Evolutionary conservation across 2,888 invertebrate genomes (phyloP), one percentile per base, ranked within the genome.

Genomic region (Furcula furcula): DNA sequence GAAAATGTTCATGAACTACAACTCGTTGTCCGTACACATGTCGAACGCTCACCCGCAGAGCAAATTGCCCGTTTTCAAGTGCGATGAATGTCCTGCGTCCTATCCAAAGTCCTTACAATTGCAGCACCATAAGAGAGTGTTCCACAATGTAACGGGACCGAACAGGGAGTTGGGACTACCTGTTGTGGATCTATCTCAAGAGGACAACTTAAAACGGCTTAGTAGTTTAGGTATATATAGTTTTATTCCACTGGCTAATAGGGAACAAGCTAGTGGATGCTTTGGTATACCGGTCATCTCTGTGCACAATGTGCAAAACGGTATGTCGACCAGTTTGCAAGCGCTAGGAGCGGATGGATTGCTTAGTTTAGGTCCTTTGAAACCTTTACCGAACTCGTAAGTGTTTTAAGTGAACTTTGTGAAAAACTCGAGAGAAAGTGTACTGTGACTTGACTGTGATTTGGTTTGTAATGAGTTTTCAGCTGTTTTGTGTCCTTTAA

Each of bases 251-350:
- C 65, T 94, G 41, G 92, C 93, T 1, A 92, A 92, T 50, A 79
- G 91, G 12, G 91, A 91, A 38, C 91, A 90, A 42, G 78, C 89
- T 0, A 91, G 90, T 20, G 92, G 93, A 3, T 91, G 91, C 40
- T 94, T 93, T 52, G 94, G 93, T 7, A 85, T 94, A 32, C 95
- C 95, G 1, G 91, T 94, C 37, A 90, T 93, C 31, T 92, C 93
- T 1, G 91, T 92, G 30, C 92, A 93, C 56, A 91, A 91, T 41
- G 89, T 91, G 38, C 87, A 91, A 40, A 92, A 92, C 61, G 90
- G 92, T 1, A 74, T 91, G 28, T 89, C 89, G 27, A 91, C 86
- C 65, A 72, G 77, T 36, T 77, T 93, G 48, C 90, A 90, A 31
- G 92, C 92, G 4, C 78, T 94, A 5, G 94, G 94, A 34, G 93